These are phyloP conservation scores for Lordiphosa collinella DNA, from an alignment of 1,140 invertebrate species.

Conservation along the genomic window DNA sequence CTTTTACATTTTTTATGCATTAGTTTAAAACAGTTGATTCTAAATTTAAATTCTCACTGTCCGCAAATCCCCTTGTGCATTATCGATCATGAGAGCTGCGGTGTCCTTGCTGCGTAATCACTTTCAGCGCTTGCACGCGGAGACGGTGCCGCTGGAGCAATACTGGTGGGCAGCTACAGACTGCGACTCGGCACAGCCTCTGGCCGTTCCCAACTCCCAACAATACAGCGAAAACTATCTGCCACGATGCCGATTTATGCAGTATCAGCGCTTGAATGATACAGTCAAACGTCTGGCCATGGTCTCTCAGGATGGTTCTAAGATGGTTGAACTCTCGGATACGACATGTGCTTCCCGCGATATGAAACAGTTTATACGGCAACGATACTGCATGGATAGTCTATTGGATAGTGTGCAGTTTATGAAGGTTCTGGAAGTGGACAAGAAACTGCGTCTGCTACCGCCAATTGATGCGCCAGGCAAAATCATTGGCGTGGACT, in stretches of 20 bases:
- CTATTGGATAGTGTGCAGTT: conserved; percentile 36
- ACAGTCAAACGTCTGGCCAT: conserved; percentile 46
- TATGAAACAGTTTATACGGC: conserved; percentile 66
- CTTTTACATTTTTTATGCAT: too few relatives aligned
- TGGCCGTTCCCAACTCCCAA: too few relatives aligned
- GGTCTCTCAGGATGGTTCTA: conserved; percentile 65
- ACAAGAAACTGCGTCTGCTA: conserved; percentile 80
- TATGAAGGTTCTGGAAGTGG: conserved; percentile 74
- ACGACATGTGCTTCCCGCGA: conserved; percentile 44
- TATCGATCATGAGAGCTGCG: conserved; percentile 29
- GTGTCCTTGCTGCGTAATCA: conserved; percentile 35
- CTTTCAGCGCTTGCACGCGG: conserved; percentile 12
- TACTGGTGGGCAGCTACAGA: conserved; percentile 1
- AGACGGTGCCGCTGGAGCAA: conserved; percentile 13
- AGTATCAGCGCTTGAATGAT: conserved; percentile 52
- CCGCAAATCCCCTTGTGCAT: too few relatives aligned
- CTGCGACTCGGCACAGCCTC: too few relatives aligned
- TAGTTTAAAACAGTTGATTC: too few relatives aligned
- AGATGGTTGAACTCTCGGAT: conserved; percentile 49
- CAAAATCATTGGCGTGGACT: conserved; percentile 88
- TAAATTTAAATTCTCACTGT: neutral
- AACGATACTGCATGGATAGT: conserved; percentile 52
- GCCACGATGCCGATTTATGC: conserved; percentile 68
- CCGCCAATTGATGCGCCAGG: conserved; percentile 86
- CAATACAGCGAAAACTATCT: neutral